Percentiles rank a stretch among this genome's conserved stretches.
These are phyloP conservation scores for Agrenia bidenticulata DNA, from an alignment of 2,888 invertebrate species.

Conservation along the genomic window DNA sequence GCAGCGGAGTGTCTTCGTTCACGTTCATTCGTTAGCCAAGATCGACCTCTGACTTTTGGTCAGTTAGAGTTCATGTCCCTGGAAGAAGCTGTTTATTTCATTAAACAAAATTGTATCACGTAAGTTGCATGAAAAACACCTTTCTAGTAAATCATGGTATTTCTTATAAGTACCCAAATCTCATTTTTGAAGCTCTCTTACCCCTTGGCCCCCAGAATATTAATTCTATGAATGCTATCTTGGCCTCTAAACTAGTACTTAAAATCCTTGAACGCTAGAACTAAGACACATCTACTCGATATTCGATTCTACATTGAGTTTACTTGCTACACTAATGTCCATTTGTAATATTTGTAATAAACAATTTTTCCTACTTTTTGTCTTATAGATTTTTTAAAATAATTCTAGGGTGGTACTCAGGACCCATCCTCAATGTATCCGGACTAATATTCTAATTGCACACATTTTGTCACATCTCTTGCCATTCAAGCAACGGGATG, in stretches of 20 bases:
- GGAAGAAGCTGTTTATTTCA: constrained; percentile 13
- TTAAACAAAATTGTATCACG: constrained; percentile 22
- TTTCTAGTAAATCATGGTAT: neutral
- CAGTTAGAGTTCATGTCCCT: constrained; percentile 15
- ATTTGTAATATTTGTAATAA: too few species aligned
- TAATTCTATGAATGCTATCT: too few species aligned
- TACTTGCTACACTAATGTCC: too few species aligned
- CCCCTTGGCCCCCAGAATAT: too few species aligned
- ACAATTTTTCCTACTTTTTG: too few species aligned
- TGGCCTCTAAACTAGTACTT: too few species aligned
- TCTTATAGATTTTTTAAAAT: too few species aligned
- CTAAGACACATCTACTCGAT: too few species aligned
- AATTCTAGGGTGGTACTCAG: constrained; percentile 21
- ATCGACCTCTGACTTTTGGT: constrained; percentile 13
- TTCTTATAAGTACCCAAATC: too few species aligned
- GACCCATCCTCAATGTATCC: constrained; percentile 18
- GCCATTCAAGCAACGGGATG: constrained; percentile 29
- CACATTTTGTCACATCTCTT: constrained; percentile 26
- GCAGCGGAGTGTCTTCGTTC: constrained; percentile 22
- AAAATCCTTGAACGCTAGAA: too few species aligned
- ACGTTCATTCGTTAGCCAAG: neutral
- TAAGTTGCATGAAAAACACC: constrained; percentile 4
- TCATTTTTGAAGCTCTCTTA: too few species aligned
- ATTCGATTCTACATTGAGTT: too few species aligned
- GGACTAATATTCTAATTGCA: constrained; percentile 26